Evolutionary conservation across 1,140 invertebrate genomes (phyloP), one percentile per base, ranked within the genome.

Genomic region (Coelopa frigida): DNA sequence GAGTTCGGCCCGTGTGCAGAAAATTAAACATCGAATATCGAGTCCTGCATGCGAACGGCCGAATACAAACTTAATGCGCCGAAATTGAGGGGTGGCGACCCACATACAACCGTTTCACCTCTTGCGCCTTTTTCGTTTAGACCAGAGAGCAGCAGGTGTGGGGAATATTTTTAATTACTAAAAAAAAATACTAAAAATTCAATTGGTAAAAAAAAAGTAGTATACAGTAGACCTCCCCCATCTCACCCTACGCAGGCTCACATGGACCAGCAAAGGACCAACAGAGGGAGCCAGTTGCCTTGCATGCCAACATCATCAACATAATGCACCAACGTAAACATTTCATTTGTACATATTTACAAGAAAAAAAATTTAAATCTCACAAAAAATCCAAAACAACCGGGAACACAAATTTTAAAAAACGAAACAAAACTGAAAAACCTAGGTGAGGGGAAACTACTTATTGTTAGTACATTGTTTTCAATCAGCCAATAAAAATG

Each of bases 241-340:
- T 22, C 24, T 11, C 7, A 18, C 4, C 15, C 22, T 12, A n/a
- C 18, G 18, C 33, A 43, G 41, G 27, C 41, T 15, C n/a, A n/a
- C n/a, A n/a, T n/a, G n/a, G n/a, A n/a, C n/a, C n/a, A n/a, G n/a
- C n/a, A n/a, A n/a, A n/a, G n/a, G n/a, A n/a, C n/a, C n/a, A n/a
- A n/a, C n/a, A n/a, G n/a, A n/a, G n/a, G n/a, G n/a, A n/a, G n/a
- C n/a, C n/a, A n/a, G n/a, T n/a, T n/a, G n/a, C n/a, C n/a, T n/a
- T n/a, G n/a, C n/a, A n/a, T n/a, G n/a, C n/a, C n/a, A 43, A 12
- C 40, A 32, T 38, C 52, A 45, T 56, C 56, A 52, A 55, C 55
- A 66, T 66, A 66, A 66, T 66, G 59, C 62, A 62, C 54, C 56
- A 62, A 66, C 48, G 55, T 55, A 67, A 67, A 66, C 62, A 67